A percentile compares a stretch with the other conserved stretches of the same genome.
Conservation (phyloP, 2,888 invertebrate genomes). For the Lottia gigantea region DNA sequence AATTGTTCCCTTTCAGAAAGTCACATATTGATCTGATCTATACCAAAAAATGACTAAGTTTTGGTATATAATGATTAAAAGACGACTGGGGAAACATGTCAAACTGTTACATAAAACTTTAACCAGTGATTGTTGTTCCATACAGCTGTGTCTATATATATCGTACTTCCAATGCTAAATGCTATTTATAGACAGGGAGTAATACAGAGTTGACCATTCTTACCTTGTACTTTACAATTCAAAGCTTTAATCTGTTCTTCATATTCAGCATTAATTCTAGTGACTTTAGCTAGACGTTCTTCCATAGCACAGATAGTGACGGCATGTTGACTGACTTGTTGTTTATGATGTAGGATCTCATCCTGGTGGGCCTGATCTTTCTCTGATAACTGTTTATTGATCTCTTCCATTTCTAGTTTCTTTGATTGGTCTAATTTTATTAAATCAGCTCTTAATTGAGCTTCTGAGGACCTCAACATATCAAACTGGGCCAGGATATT, state of each 20-base stretch:
- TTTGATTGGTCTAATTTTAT: slow-evolving; percentile 35
- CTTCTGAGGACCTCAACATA: slow-evolving; percentile 44
- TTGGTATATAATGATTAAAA: too few species aligned
- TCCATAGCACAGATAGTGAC: slow-evolving; percentile 68
- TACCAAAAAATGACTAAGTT: too few species aligned
- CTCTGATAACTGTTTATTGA: slow-evolving; percentile 11
- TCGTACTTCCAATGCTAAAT: too few species aligned
- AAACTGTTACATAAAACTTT: too few species aligned
- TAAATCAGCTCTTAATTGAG: slow-evolving; percentile 48
- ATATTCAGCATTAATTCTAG: slow-evolving; percentile 63
- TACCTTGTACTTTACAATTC: slow-evolving; percentile 54
- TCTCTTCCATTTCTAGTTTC: slow-evolving; percentile 13
- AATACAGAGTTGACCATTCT: not conserved
- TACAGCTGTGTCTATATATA: too few species aligned
- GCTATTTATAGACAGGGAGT: too few species aligned
- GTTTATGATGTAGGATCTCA: slow-evolving; percentile 57
- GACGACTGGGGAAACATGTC: too few species aligned
- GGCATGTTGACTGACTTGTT: slow-evolving; percentile 66
- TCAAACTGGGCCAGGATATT: slow-evolving; percentile 53
- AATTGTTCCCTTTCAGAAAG: too few species aligned
- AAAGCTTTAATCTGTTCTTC: slow-evolving; percentile 51
- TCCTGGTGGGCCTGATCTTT: slow-evolving; percentile 26
- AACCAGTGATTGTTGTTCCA: too few species aligned
- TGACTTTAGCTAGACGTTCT: slow-evolving; percentile 60
- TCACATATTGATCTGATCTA: too few species aligned